Evolutionary conservation across 1,140 invertebrate genomes (phyloP).

Genomic region (Cydia splendana): DNA sequence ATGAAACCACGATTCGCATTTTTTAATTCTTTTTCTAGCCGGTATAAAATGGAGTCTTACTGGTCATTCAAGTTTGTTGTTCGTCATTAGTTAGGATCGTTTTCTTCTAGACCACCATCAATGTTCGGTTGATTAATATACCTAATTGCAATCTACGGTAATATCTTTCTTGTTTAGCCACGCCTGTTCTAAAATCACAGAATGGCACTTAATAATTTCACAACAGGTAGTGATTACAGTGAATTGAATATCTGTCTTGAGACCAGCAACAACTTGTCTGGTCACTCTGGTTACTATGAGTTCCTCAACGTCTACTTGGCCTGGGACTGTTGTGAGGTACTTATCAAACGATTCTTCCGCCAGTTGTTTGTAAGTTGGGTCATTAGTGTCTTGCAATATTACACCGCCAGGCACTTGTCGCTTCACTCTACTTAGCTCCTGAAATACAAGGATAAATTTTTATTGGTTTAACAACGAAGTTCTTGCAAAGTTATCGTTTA

Average conservation of each 20-base stretch:
- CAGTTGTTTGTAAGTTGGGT: constrained; percentile 43
- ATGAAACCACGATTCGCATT: no score
- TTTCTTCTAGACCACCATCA: no score
- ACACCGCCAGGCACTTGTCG: constrained; percentile 34
- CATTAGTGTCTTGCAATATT: constrained; percentile 39
- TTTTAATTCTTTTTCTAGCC: no score
- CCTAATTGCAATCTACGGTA: constrained; percentile 31
- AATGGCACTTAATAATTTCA: constrained; percentile 61
- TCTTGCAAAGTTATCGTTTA: no score
- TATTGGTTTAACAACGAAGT: no score
- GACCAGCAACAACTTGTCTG: constrained; percentile 47
- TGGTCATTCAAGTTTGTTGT: no score
- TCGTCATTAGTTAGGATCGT: no score
- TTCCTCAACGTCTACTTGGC: not conserved
- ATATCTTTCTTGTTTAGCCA: constrained; percentile 67
- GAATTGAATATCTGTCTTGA: constrained; percentile 43
- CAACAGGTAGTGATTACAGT: constrained; percentile 32
- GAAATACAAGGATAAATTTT: not conserved
- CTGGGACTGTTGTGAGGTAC: constrained; percentile 13
- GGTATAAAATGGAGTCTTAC: no score
- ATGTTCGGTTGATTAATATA: not conserved
- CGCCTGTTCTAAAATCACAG: constrained; percentile 80
- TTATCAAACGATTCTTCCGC: constrained; percentile 50
- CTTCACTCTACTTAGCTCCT: constrained; percentile 34
- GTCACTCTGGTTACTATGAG: constrained; percentile 39